phyloP scores from a whole-genome alignment of 2,797 vertebrate genomes.

The Manis javanica region DNA sequence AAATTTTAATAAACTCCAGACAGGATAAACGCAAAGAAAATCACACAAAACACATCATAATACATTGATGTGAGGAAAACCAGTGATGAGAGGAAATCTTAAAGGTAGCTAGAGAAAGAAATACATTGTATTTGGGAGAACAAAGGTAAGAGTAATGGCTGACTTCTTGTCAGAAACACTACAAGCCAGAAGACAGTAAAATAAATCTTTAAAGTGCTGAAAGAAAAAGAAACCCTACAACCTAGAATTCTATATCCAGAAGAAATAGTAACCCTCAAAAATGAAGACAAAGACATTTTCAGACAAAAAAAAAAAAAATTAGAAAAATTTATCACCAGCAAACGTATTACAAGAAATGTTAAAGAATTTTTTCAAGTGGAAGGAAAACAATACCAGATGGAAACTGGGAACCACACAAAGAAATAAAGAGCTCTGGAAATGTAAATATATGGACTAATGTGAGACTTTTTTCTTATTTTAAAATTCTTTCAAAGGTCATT shows the following conservation, averaged over 20 bases:
- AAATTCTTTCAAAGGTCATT: background rate
- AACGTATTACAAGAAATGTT: background rate
- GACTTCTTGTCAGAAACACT: background rate
- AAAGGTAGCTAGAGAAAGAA: background rate
- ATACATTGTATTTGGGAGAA: background rate
- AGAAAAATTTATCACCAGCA: constrained; percentile 2
- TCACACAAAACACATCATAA: background rate
- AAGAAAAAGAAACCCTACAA: background rate
- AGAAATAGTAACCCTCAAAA: constrained; percentile 48
- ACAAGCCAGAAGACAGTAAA: background rate
- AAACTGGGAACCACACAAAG: constrained; percentile 28
- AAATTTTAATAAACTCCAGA: background rate
- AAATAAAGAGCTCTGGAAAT: constrained; percentile 37
- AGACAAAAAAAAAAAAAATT: constrained; percentile 54
- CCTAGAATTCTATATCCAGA: background rate
- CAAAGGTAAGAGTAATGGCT: background rate
- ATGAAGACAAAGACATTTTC: constrained; percentile 29
- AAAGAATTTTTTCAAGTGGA: constrained; percentile 40
- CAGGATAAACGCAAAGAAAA: constrained; percentile 29
- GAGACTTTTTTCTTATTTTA: constrained; percentile 21
- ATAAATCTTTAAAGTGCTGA: background rate
- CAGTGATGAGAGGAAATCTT: background rate
- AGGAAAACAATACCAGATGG: constrained; percentile 41
- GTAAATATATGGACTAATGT: background rate
- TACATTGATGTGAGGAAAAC: background rate